Base-by-base conservation (phyloP, 2,888 invertebrate species). In the Tiliacea aurago region DNA sequence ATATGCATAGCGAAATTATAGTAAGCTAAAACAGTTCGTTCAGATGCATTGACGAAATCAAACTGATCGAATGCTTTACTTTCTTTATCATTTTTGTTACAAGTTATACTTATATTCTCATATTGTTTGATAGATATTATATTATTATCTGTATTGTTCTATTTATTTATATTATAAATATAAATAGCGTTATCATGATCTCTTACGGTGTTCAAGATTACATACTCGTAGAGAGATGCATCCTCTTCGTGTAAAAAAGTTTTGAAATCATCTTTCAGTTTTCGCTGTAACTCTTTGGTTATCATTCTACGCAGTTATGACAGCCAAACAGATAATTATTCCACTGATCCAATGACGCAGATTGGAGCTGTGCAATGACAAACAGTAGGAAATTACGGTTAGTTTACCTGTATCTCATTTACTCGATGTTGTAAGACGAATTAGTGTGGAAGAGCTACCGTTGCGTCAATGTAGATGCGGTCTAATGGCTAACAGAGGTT, bases 371-470 rank as follows among this genome's bases (percentile, higher is more conserved):
- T 15, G 67, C 64, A 83, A 73, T 72, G 69, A 71, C 64, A 84
- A 70, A 61, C 58, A 65, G 49, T 56, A 2, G 20, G 20, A 2
- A 76, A 76, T 84, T 76, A 86, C n/a, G 13, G 70, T 59, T 71
- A 71, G 66, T 86, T 80, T 71, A 49, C 78, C 70, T 76, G 70
- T 73, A 63, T 69, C 61, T 73, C 23, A 78, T 66, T 74, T 63
- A 73, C 65, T 53, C 6, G 64, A 68, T 80, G 80, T 55, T 62
- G 80, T 62, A 80, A 80, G 84, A 64, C 20, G 55, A 80, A 84
- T 80, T 80, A 80, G 49, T 64, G 28, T 28, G 33, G 68, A 47
- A n/a, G n/a, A 51, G 28, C 28, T 69, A 61, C n/a, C n/a, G 33
- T 80, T 77, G 45, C 66, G 33, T 58, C 65, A 66, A 80, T 43